Conservation (phyloP, 1,140 invertebrate species). For the Panagrolaimus sp. region DNA sequence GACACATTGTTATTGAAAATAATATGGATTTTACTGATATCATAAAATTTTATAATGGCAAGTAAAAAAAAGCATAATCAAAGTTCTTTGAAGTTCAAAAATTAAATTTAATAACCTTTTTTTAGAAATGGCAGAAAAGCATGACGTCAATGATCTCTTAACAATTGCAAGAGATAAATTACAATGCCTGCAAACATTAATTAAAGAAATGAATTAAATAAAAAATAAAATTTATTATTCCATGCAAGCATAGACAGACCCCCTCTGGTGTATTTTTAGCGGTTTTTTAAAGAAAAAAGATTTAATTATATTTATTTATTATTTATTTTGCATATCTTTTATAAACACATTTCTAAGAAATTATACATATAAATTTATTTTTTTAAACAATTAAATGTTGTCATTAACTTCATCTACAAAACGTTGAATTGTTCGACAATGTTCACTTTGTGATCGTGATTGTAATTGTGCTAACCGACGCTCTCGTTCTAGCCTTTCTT, state of each 20-base stretch:
- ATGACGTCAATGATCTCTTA: constrained; percentile 35
- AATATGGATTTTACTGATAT: constrained; percentile 95
- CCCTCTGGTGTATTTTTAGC: too few relatives aligned
- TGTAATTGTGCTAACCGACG: background rate
- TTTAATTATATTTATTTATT: background rate
- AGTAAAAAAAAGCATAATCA: constrained; percentile 36
- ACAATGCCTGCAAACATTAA: constrained; percentile 24
- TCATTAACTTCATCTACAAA: background rate
- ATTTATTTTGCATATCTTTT: background rate
- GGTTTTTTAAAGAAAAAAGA: too few relatives aligned
- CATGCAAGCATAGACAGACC: background rate
- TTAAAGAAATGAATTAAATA: constrained; percentile 4
- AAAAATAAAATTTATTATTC: background rate
- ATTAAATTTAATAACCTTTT: background rate
- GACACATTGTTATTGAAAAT: constrained; percentile 86
- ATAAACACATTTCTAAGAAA: background rate
- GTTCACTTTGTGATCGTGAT: background rate
- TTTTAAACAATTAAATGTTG: background rate
- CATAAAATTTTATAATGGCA: constrained; percentile 94
- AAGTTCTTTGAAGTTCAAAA: background rate
- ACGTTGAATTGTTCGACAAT: background rate
- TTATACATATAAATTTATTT: background rate
- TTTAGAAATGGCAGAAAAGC: constrained; percentile 49
- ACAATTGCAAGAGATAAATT: constrained; percentile 36
- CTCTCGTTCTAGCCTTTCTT: background rate